These are phyloP conservation scores for Microtus californicus DNA, from an alignment of 2,797 vertebrate genomes.

Conservation along the genomic window DNA sequence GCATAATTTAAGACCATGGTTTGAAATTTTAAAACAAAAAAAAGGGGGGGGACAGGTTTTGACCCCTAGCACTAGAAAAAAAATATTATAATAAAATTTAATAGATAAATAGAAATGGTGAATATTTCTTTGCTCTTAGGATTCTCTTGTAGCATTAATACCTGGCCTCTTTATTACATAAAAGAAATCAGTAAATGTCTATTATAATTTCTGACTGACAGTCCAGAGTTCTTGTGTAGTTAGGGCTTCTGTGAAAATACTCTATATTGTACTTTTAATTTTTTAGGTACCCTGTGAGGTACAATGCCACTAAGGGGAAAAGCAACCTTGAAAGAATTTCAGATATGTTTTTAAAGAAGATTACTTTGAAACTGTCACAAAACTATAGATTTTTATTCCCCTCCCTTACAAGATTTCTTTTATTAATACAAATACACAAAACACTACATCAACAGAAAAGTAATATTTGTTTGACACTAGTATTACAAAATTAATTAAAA, in stretches of 20 bases:
- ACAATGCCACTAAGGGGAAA: neutral
- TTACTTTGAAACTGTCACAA: conserved; percentile 7
- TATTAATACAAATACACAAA: conserved; percentile 42
- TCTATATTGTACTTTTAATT: conserved; percentile 56
- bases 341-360: neutral
- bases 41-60: neutral
- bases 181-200: conserved; percentile 36
- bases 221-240: neutral
- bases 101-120: neutral
- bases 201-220: neutral
- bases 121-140: conserved; percentile 59
- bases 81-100: neutral
- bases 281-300: neutral
- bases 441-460: neutral
- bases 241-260: conserved; percentile 44
- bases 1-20: neutral
- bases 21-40: neutral
- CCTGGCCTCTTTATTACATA: conserved; percentile 54
- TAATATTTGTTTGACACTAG: neutral
- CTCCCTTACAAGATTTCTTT: conserved; percentile 45
- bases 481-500: conserved; percentile 43
- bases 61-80: neutral
- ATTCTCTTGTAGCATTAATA: conserved; percentile 65
- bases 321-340: conserved; percentile 45
- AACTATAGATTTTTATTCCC: conserved; percentile 14